Base-by-base conservation (phyloP, 1,140 invertebrate species). In the Melitaea cinxia region DNA sequence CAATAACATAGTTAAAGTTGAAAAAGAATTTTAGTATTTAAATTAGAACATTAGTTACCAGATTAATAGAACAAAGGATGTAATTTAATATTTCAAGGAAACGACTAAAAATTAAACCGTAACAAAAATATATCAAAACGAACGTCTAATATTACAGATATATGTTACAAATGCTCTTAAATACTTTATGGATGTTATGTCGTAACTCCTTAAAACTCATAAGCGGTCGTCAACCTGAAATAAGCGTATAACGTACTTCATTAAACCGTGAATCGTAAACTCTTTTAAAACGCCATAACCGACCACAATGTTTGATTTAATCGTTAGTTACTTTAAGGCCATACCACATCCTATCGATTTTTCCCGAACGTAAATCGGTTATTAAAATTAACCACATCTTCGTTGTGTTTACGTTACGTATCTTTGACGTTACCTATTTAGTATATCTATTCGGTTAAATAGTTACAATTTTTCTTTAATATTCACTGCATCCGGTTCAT, bases 381-480 rank as follows among this genome's bases (percentile, higher is more conserved):
- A 76, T 80, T 75, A 82, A 78, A 77, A 68, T 47, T 47, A 50
- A 82, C 83, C 83, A 58, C 83, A 83, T 70, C 78, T 82, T 78
- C 49, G 45, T n/a, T 50, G 57, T 73, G 58, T 67, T 68, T 57
- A 68, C 70, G 61, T 26, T 3, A 14, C 57, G 33, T 68, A 67
- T 70, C 70, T 79, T 77, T 70, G 72, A 42, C 37, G 37, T 42
- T 78, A 55, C 68, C 76, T 59, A 77, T 75, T 80, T 80, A 78
- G 74, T 80, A 71, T 73, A 58, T 79, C 54, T 75, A 70, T 77
- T 72, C 61, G 75, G 74, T 82, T 76, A 78, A 81, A 82, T 81
- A 76, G 77, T 83, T 80, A 76, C 63, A 80, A 72, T 71, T 75
- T 80, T 81, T 83, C 77, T 80, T 87, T 86, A 83, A 86, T 83